Evolutionary conservation across 2,113 vertebrate genomes (phyloP).

Genomic region (Phoenicopterus ruber): DNA sequence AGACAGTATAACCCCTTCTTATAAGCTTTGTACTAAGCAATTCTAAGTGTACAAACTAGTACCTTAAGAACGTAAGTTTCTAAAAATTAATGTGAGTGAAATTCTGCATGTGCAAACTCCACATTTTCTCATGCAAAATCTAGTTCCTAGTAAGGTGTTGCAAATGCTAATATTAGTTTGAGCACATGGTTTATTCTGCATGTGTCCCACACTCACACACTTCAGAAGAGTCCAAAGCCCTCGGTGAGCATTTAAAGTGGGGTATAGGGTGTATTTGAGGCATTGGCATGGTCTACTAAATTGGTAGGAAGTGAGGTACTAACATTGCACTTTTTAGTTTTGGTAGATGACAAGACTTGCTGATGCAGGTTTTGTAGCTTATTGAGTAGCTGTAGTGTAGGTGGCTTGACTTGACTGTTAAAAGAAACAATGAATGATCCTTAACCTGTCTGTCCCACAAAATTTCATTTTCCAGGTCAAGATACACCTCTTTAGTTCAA

Average conservation of each 20-base stretch:
- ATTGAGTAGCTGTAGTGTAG: not conserved
- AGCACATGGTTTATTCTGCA: not conserved
- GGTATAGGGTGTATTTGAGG: rapidly evolving
- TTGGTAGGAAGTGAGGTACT: not conserved
- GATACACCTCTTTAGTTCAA: not conserved
- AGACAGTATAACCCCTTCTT: not conserved
- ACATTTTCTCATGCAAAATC: not conserved
- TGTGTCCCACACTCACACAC: not conserved
- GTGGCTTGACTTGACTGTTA: not conserved
- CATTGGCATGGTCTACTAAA: not conserved
- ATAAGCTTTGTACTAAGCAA: not conserved
- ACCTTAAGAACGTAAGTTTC: not conserved
- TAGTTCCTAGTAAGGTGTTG: not conserved
- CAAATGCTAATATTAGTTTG: not conserved
- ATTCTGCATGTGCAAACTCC: not conserved
- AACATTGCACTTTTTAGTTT: not conserved
- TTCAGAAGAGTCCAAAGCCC: not conserved
- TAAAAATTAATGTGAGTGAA: not conserved
- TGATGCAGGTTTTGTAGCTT: not conserved
- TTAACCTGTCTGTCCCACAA: not conserved
- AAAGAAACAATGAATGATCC: not conserved
- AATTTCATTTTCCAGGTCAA: not conserved
- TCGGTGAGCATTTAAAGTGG: not conserved
- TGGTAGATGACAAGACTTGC: not conserved
- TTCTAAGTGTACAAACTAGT: not conserved